Conservation (phyloP, 2,113 vertebrate species). For the Grammomys dolichurus region DNA sequence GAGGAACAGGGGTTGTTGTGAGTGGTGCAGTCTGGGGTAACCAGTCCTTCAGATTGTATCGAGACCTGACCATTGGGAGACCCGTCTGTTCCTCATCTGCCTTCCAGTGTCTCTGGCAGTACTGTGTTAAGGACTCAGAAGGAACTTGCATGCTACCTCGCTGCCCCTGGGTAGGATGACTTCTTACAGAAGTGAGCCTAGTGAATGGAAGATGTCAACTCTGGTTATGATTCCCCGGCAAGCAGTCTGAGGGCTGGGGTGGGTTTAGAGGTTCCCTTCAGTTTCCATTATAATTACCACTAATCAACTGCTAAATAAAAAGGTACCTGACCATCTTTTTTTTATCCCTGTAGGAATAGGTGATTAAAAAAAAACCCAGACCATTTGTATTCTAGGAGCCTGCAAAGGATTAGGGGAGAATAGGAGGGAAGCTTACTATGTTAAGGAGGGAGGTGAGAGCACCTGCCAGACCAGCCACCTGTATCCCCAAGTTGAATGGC, state of each 20-base stretch:
- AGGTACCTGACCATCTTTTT: constrained; percentile 71
- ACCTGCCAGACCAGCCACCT: constrained; percentile 89
- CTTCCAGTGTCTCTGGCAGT: background rate
- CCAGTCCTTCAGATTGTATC: background rate
- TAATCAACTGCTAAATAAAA: constrained; percentile 70
- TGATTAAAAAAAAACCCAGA: constrained; percentile 84
- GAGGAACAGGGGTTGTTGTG: background rate
- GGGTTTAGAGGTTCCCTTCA: constrained; percentile 60
- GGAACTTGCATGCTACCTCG: background rate
- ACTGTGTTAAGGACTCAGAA: background rate
- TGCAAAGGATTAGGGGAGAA: constrained; percentile 81
- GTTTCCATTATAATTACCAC: constrained; percentile 71
- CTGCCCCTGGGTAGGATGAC: background rate
- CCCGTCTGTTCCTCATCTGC: background rate
- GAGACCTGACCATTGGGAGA: background rate
- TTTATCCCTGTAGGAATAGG: constrained; percentile 75
- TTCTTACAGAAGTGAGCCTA: background rate
- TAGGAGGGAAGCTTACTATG: constrained; percentile 87
- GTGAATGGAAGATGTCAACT: constrained; percentile 58
- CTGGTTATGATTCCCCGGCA: background rate
- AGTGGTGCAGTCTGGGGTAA: too few species aligned
- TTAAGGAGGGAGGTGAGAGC: constrained; percentile 86
- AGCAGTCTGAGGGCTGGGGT: background rate
- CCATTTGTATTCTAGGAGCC: constrained; percentile 86
- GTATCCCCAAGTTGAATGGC: constrained; percentile 89